Percentiles rank a stretch among this genome's conserved stretches.
Conservation (phyloP, 35 echinoderm and acorn worm species). For the Heliocidaris erythrogramma region DNA sequence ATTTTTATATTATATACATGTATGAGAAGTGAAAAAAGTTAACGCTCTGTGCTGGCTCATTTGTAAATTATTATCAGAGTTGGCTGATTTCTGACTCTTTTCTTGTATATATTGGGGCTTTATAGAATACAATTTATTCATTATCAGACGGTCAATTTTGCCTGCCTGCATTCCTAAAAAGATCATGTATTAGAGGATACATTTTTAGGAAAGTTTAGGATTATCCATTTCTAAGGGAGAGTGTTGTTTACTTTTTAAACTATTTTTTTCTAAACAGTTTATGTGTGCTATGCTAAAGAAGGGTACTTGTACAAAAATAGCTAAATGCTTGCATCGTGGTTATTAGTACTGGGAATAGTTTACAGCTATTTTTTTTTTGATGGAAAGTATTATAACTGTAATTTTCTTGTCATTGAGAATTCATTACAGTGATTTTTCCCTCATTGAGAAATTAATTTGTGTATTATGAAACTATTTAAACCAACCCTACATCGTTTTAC, state of each 20-base stretch:
- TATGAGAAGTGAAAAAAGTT: not conserved
- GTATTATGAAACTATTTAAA: too few species aligned
- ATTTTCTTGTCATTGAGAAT: not conserved
- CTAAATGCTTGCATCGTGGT: not conserved
- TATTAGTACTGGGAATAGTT: not conserved
- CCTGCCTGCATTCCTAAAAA: not conserved
- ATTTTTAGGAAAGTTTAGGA: not conserved
- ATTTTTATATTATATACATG: not conserved
- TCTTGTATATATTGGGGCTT: not conserved
- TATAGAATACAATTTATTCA: not conserved
- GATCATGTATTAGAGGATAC: not conserved
- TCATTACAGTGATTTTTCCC: too few species aligned
- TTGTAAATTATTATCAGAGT: not conserved
- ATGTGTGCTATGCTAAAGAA: not conserved
- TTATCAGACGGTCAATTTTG: not conserved
- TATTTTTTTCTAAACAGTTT: not conserved
- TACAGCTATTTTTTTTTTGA: not conserved
- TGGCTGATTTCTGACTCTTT: not conserved
- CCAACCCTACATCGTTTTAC: too few species aligned
- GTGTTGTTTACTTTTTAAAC: not conserved
- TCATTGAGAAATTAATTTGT: too few species aligned
- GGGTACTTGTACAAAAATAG: not conserved
- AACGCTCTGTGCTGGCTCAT: not conserved
- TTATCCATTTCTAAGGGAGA: not conserved
- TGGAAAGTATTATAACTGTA: not conserved